Evolutionary conservation across 2,888 invertebrate species (phyloP).

Genomic region (Gymnocheta viridis): DNA sequence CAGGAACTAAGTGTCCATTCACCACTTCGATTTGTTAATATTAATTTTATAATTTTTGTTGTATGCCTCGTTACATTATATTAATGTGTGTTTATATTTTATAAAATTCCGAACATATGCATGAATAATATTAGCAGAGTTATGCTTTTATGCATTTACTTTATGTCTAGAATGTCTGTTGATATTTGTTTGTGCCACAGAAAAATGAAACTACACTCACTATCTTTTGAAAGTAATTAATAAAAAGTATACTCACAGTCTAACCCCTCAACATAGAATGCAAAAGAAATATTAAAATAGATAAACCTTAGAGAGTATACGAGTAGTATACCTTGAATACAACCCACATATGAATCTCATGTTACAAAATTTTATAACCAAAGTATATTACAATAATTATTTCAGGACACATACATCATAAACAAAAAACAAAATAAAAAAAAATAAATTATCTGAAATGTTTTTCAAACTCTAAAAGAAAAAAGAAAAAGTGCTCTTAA

Average conservation of each 20-base stretch:
- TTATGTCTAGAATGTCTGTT: slow-evolving; percentile 46
- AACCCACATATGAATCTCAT: background rate
- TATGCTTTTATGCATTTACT: slow-evolving; percentile 51
- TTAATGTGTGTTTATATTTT: background rate
- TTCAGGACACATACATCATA: slow-evolving; percentile 4
- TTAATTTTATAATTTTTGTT: background rate
- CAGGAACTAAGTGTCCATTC: no score
- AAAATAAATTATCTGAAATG: slow-evolving; percentile 17
- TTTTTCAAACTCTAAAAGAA: slow-evolving; percentile 3
- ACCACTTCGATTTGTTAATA: no score
- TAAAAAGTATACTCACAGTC: slow-evolving; percentile 29
- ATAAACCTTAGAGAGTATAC: background rate
- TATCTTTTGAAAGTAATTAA: slow-evolving; percentile 48
- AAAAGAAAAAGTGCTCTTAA: slow-evolving; percentile 38
- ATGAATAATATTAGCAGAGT: slow-evolving; percentile 16
- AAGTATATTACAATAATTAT: slow-evolving; percentile 28
- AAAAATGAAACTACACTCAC: slow-evolving; percentile 42
- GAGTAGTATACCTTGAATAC: background rate
- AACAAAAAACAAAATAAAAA: slow-evolving; percentile 8
- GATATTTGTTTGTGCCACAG: slow-evolving; percentile 30
- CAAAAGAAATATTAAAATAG: background rate
- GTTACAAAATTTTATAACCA: background rate
- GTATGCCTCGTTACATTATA: background rate
- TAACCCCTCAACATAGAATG: background rate
- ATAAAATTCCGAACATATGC: background rate